Conservation (phyloP, 1,140 invertebrate genomes). For the Bactericera cockerelli region DNA sequence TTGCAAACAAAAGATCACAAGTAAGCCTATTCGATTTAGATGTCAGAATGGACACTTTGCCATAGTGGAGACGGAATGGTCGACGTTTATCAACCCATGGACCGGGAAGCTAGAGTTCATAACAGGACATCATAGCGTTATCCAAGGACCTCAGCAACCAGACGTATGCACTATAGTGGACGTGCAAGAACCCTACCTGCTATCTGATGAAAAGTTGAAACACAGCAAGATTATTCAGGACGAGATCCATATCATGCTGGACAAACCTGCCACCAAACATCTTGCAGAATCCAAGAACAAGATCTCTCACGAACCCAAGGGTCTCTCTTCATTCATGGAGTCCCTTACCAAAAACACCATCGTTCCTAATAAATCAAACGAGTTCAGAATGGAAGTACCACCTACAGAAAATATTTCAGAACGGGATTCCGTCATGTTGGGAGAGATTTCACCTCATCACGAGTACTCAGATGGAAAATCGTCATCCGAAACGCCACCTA, state of each 20-base stretch:
- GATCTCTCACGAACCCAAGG: constrained; percentile 30
- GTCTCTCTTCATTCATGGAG: constrained; percentile 57
- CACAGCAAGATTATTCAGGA: constrained; percentile 44
- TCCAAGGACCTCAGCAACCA: constrained; percentile 40
- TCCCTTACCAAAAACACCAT: constrained; percentile 46
- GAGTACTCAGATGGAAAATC: constrained; percentile 65
- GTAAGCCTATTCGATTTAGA: constrained; percentile 61
- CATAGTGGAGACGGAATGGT: constrained; percentile 79
- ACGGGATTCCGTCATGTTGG: constrained; percentile 62
- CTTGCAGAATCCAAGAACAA: not conserved
- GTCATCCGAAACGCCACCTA: constrained; percentile 62
- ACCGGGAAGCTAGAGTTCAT: constrained; percentile 78
- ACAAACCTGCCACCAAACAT: constrained; percentile 10
- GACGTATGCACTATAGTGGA: constrained; percentile 21
- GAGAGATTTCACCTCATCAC: constrained; percentile 71
- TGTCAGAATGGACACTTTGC: constrained; percentile 71
- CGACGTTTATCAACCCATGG: constrained; percentile 88
- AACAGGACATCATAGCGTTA: constrained; percentile 67
- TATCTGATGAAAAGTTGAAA: constrained; percentile 37
- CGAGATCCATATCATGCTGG: constrained; percentile 48
- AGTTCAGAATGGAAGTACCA: not conserved
- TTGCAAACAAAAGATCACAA: constrained; percentile 33
- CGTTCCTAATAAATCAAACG: constrained; percentile 21
- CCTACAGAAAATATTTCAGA: constrained; percentile 38
- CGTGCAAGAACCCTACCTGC: constrained; percentile 13